These are phyloP conservation scores for Valencia hispanica DNA, from an alignment of 2,797 vertebrate species.

Conservation along the genomic window DNA sequence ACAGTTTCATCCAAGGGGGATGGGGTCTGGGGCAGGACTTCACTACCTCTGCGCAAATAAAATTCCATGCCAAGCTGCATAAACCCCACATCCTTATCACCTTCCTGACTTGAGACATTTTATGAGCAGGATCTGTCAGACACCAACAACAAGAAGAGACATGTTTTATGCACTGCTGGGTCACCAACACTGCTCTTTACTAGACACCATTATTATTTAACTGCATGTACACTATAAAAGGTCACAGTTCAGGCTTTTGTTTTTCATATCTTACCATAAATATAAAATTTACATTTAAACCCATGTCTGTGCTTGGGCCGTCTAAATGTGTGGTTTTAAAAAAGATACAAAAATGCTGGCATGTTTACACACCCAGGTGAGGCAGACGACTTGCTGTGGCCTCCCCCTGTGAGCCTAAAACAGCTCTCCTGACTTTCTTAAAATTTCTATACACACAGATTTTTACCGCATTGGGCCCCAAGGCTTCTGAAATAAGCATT, in stretches of 20 bases:
- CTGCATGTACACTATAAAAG: slow-evolving; percentile 55
- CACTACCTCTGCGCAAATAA: slow-evolving; percentile 70
- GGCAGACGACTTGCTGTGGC: slow-evolving; percentile 35
- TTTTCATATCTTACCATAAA: slow-evolving; percentile 41
- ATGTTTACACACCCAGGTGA: slow-evolving; percentile 30
- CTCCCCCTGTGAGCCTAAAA: slow-evolving; percentile 38
- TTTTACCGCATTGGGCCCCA: slow-evolving; percentile 21
- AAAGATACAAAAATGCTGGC: slow-evolving; percentile 23
- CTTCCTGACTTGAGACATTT: slow-evolving; percentile 73
- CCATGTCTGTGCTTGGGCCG: slow-evolving; percentile 2
- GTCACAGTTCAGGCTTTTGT: slow-evolving; percentile 54
- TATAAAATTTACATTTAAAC: slow-evolving; percentile 31
- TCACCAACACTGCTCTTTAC: slow-evolving; percentile 50
- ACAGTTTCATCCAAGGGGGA: slow-evolving; percentile 44
- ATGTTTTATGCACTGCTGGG: slow-evolving; percentile 65
- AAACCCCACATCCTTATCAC: slow-evolving; percentile 73
- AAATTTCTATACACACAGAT: slow-evolving; percentile 48
- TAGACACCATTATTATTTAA: slow-evolving; percentile 55
- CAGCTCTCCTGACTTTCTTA: slow-evolving; percentile 46
- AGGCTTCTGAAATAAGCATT: slow-evolving; percentile 45
- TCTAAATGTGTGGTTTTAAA: slow-evolving; percentile 23
- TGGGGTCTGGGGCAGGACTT: slow-evolving; percentile 17
- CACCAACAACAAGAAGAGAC: slow-evolving; percentile 52
- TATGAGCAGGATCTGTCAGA: slow-evolving; percentile 62
- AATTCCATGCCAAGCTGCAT: slow-evolving; percentile 67